Percentiles rank a stretch among this genome's conserved stretches.
These are phyloP conservation scores for Drosophila subquinaria DNA, from an alignment of 2,888 invertebrate genomes.

Conservation along the genomic window DNA sequence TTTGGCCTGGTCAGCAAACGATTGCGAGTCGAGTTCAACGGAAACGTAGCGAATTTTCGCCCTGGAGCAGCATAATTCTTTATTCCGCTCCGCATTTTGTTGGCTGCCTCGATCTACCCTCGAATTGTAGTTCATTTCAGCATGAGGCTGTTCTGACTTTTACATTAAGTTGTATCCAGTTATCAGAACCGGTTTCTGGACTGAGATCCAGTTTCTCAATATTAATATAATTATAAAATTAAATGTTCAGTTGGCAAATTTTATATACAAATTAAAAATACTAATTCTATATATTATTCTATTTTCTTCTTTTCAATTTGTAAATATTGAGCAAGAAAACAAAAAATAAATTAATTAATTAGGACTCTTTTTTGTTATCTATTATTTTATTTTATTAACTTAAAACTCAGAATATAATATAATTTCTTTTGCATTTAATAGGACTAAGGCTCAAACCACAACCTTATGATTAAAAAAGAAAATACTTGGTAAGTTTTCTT, in stretches of 20 bases:
- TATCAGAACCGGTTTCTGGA: too few species aligned
- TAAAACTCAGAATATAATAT: too few species aligned
- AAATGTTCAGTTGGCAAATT: neutral
- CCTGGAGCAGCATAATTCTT: conserved; percentile 19
- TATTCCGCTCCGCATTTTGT: conserved; percentile 21
- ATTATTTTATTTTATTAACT: too few species aligned
- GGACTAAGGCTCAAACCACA: too few species aligned
- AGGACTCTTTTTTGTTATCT: neutral
- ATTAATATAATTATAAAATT: neutral
- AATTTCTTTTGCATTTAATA: too few species aligned
- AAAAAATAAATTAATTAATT: neutral
- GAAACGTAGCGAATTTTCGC: conserved; percentile 22
- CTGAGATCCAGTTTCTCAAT: too few species aligned
- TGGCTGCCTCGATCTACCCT: conserved; percentile 18
- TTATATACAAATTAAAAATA: neutral
- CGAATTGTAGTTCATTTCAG: conserved; percentile 6
- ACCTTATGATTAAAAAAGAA: too few species aligned
- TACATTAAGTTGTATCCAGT: neutral
- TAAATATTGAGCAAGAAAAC: neutral
- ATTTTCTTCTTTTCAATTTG: neutral
- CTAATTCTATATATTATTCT: neutral
- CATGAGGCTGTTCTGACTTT: neutral
- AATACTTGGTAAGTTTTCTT: neutral
- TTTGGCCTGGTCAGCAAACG: conserved; percentile 10
- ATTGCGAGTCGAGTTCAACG: neutral